phyloP scores from a whole-genome alignment of 2,888 invertebrate genomes.

The Phyto melanocephala region DNA sequence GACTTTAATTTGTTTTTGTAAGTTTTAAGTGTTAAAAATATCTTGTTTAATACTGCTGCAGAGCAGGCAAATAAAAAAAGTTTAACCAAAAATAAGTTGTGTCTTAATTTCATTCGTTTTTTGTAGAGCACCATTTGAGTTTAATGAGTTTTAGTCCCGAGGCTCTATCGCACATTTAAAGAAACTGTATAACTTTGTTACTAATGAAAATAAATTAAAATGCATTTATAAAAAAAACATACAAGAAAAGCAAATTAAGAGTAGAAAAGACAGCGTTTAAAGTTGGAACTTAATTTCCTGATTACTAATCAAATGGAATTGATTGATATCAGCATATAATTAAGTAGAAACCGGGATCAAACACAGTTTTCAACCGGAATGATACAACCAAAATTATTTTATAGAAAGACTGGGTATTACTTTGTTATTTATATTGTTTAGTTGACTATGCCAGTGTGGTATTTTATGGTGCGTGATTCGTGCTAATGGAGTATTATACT shows the following conservation, averaged over 20 bases:
- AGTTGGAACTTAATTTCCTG: slow-evolving; percentile 10
- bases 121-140: slow-evolving; percentile 4
- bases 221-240: slow-evolving; percentile 12
- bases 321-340: too few relatives aligned
- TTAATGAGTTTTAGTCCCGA: slow-evolving; percentile 39
- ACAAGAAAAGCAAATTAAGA: background rate
- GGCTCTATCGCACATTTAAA: slow-evolving; percentile 18
- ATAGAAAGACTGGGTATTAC: too few relatives aligned
- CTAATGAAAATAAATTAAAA: slow-evolving; percentile 28
- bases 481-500: too few relatives aligned
- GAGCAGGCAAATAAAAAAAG: slow-evolving; percentile 10
- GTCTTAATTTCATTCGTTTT: background rate
- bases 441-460: too few relatives aligned
- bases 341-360: too few relatives aligned
- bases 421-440: too few relatives aligned
- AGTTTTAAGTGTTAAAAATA: slow-evolving; percentile 15
- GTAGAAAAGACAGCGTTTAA: background rate
- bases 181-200: background rate
- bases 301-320: background rate
- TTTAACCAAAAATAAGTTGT: background rate
- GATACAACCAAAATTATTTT: too few relatives aligned
- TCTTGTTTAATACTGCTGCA: slow-evolving; percentile 23
- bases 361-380: too few relatives aligned
- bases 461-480: too few relatives aligned
- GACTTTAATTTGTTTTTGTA: background rate